Conservation (phyloP, 1,140 invertebrate genomes). For the Theocolax elegans region DNA sequence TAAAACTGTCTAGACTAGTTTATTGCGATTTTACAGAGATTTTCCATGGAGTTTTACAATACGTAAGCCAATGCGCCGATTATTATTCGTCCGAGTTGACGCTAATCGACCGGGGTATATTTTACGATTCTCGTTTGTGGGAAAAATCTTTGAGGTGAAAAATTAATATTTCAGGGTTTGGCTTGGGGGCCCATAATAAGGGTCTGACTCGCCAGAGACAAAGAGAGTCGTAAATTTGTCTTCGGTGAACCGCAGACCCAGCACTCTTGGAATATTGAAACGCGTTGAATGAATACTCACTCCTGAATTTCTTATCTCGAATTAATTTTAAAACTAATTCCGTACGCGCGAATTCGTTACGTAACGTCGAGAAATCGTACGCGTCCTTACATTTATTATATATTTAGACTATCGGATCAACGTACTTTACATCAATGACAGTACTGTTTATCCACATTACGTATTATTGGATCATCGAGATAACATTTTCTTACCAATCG, state of each 20-base stretch:
- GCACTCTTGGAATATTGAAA: background rate
- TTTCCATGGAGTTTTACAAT: background rate
- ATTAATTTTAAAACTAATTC: background rate
- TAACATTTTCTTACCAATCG: too few species aligned
- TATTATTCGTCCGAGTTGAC: too few species aligned
- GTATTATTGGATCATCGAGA: too few species aligned
- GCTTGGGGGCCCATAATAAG: background rate
- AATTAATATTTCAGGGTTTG: constrained; percentile 23
- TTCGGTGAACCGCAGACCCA: background rate
- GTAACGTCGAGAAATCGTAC: background rate
- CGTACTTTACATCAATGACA: constrained; percentile 2
- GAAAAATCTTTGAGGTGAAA: background rate
- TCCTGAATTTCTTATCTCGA: constrained; percentile 6
- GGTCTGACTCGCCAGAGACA: background rate
- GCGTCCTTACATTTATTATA: too few species aligned
- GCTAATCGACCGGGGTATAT: too few species aligned
- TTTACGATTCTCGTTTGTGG: constrained; percentile 2
- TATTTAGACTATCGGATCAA: background rate
- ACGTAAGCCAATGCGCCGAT: constrained; percentile 5
- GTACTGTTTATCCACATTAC: too few species aligned
- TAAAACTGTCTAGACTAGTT: constrained; percentile 5
- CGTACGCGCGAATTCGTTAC: background rate
- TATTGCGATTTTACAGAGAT: constrained; percentile 1
- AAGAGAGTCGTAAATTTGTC: constrained; percentile 23
- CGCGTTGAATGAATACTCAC: constrained; percentile 8